Base-by-base conservation (phyloP, 2,797 vertebrate genomes). In the Typhlichthys eigenmanni region DNA sequence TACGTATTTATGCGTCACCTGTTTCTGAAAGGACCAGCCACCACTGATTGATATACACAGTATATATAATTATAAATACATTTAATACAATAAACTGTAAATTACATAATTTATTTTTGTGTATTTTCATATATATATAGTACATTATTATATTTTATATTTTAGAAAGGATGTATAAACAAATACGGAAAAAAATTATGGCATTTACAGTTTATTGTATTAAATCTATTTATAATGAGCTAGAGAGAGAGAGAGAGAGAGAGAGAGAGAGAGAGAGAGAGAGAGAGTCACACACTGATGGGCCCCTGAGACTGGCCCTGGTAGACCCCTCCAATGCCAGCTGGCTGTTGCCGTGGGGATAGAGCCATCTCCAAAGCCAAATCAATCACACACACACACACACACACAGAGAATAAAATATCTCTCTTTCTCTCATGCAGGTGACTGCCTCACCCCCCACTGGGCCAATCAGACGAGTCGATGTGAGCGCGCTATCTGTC, bases 301-400 rank as follows among this genome's bases (percentile, higher is more conserved):
- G 69, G 60, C 78, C 77, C 75, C 75, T 76, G 79, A 85, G 69
- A 84, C 66, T 61, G 55, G 78, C 78, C 81, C 79, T 45, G 64
- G 75, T 63, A 79, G 75, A 79, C 71, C 72, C 83, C 84, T 78
- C 79, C 78, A 76, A 78, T 76, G 71, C 82, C 83, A 85, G 83
- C 80, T 89, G 84, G 87, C 85, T 85, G 74, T 78, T 80, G 76
- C 82, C 74, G 74, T 78, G 76, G 85, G 86, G 79, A 88, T 84
- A 68, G 81, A 84, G 86, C 80, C 84, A 82, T 86, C 85, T 85
- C 82, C 72, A 72, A 72, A 85, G 80, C 75, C 85, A 81, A 83
- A 85, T 87, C 86, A 87, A 87, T 88, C 85, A 85, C 74, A 49
- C 50, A 57, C 62, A 64, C n/a, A 43, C 29, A 56, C 55, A 57